These are phyloP conservation scores for Zaprionus gabonicus DNA, from an alignment of 1,140 invertebrate genomes.

Conservation along the genomic window DNA sequence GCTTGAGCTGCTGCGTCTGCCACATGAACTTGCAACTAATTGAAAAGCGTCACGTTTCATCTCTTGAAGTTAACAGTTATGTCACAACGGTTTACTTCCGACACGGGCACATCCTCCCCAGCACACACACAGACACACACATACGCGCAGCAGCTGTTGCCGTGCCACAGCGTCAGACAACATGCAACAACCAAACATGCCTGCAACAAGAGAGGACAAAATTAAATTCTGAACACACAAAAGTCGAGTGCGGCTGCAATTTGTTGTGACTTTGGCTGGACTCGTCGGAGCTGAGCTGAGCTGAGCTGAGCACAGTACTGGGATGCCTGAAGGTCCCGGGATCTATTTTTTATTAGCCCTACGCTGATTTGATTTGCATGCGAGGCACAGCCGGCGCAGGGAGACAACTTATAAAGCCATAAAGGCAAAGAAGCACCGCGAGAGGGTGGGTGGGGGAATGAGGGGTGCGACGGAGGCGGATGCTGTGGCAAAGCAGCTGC, in stretches of 20 bases:
- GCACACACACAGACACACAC: neutral
- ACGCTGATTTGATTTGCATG: constrained; percentile 50
- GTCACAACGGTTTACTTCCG: constrained; percentile 3
- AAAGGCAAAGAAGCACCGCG: constrained; percentile 13
- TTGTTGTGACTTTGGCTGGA: constrained; percentile 46
- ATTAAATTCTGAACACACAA: constrained; percentile 50
- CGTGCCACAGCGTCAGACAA: neutral
- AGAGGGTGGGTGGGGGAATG: neutral
- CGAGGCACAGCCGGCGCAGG: constrained; percentile 24
- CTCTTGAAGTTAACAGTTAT: constrained; percentile 12
- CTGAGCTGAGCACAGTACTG: neutral
- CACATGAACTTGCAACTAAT: constrained; percentile 2
- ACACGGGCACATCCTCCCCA: neutral
- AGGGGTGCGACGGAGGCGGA: constrained; percentile 4
- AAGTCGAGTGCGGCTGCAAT: constrained; percentile 46
- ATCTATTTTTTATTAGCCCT: constrained; percentile 50
- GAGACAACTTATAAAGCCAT: constrained; percentile 41
- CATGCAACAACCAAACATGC: neutral
- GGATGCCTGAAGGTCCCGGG: constrained; percentile 34
- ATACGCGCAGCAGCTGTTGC: constrained; percentile 7
- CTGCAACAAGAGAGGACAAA: constrained; percentile 31
- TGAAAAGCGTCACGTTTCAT: constrained; percentile 14
- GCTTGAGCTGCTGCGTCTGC: neutral
- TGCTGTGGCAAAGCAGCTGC: constrained; percentile 32
- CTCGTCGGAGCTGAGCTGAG: neutral